Percentiles rank a stretch among this genome's conserved stretches.
Evolutionary conservation across 2,888 invertebrate genomes (phyloP).

Genomic region (Shargacucullia verbasci): DNA sequence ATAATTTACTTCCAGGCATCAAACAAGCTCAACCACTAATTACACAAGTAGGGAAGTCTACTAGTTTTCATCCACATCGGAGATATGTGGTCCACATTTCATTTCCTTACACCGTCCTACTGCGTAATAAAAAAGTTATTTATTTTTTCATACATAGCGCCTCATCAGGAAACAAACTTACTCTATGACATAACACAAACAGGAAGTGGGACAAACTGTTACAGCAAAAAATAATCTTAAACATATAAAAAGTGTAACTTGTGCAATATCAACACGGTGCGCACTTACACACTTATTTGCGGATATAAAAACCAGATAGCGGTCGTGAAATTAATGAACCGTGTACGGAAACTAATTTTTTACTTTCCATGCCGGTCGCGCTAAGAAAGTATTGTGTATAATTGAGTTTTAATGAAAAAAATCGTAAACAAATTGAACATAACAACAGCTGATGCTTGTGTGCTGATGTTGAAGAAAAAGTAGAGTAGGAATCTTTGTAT

Average conservation of each 20-base stretch:
- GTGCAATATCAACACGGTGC: constrained; percentile 55
- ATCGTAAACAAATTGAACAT: too few species aligned
- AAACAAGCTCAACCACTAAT: constrained; percentile 29
- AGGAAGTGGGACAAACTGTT: constrained; percentile 47
- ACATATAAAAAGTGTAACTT: constrained; percentile 58
- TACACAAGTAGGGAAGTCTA: constrained; percentile 35
- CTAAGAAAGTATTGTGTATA: constrained; percentile 52
- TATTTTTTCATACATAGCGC: constrained; percentile 24
- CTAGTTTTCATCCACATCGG: constrained; percentile 10
- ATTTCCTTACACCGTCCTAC: constrained; percentile 36
- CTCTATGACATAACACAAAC: constrained; percentile 56
- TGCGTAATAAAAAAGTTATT: constrained; percentile 36
- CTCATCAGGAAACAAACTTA: constrained; percentile 49
- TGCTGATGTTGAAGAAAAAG: too few species aligned
- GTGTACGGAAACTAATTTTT: constrained; percentile 68
- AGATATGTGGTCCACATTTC: constrained; percentile 37
- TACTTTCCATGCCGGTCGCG: constrained; percentile 52
- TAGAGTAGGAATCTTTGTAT: too few species aligned
- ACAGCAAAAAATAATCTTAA: constrained; percentile 50
- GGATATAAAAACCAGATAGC: constrained; percentile 44
- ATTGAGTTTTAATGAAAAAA: constrained; percentile 32
- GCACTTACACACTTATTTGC: constrained; percentile 44
- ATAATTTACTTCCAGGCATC: constrained; percentile 13
- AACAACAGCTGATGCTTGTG: too few species aligned
- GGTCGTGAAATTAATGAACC: constrained; percentile 70